Base-by-base conservation (phyloP, 2,797 vertebrate species). In the Bradypodion ventrale region DNA sequence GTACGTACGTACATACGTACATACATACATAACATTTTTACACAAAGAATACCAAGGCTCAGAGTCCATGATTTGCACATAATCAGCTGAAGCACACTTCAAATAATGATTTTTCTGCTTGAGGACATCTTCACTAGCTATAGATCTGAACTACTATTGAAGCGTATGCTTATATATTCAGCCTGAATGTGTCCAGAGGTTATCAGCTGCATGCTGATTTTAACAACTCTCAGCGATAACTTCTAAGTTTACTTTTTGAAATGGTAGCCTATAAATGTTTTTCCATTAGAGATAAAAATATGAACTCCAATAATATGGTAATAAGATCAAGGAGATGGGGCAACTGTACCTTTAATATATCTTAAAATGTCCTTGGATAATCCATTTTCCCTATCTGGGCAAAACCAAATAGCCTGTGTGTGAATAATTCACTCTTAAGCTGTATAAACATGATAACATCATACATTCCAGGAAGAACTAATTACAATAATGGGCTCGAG, bases 401-500 rank as follows among this genome's bases (percentile, higher is more conserved):
- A 70, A 78, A 91, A 76, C 87, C 35, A 62, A 91, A 87, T 32
- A 88, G 27, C 52, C 78, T 88, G 25, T 44, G 83, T 91, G 70
- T 7, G 15, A 95, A 88, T 93, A 93, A 95, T 91, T 82, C 42
- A 85, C 15, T 91, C 65, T 85, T 90, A 83, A 92, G 90, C 93
- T 93, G 92, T 89, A 95, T 88, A 94, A 93, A 93, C 83, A 66
- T 83, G 91, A 92, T 93, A 93, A n/a, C 87, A 94, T 91, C 86
- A 82, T 89, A 88, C 84, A 92, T 93, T 94, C 78, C 91, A 87
- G 90, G 82, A 93, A 0, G 65, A 46, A 93, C 85, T 95, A 93
- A 95, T 95, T 95, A 91, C 65, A 91, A 92, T 93, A 89, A 91
- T 87, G 83, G 83, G 93, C 79, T 89, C 90, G 90, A 92, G 87